Evolutionary conservation across 2,113 vertebrate species (phyloP), one percentile per base, ranked within the genome.

Genomic region (Microcebus tavaratra): DNA sequence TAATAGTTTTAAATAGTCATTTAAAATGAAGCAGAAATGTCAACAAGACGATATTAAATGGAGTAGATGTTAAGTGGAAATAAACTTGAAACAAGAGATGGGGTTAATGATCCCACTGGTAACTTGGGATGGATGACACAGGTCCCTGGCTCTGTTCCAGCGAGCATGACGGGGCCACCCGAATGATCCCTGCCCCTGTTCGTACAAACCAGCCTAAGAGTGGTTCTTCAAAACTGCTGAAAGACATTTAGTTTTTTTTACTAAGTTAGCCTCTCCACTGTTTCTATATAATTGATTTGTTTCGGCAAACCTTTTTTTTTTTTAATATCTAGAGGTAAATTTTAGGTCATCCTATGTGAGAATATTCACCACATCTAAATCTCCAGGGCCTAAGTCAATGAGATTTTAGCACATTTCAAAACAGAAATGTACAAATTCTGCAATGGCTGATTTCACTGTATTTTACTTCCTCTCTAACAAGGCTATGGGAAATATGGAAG

Each of bases 21-120:
- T 92, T 91, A 83, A 94, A 96, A 75, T 11, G 87, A 80, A 94
- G 70, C 79, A 36, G 65, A 88, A 84, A 68, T 86, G 68, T 90
- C 92, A 91, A 23, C 59, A 72, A 34, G 39, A 39, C 57, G 25
- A 48, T 29, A 9, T 25, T 20, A 59, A 83, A 23, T 15, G 59
- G 61, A 85, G 72, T 59, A 67, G 95, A 39, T 34, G 29, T 68
- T 65, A 75, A 81, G 88, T 73, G 53, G 93, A 90, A 90, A 92
- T 80, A 75, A 93, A 72, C 84, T 81, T 85, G 45, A 79, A 86
- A 93, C 2, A 34, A 65, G 70, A 61, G 29, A 45, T 18, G 42
- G 18, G 65, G 59, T 57, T 55, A 63, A 21, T 57, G 2, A 61
- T 73, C 57, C 45, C 50, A 25, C 29, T 12, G 89, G 68, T 53